These are phyloP conservation scores for Neopelma chrysocephalum DNA, from an alignment of 2,797 vertebrate species.

Conservation along the genomic window DNA sequence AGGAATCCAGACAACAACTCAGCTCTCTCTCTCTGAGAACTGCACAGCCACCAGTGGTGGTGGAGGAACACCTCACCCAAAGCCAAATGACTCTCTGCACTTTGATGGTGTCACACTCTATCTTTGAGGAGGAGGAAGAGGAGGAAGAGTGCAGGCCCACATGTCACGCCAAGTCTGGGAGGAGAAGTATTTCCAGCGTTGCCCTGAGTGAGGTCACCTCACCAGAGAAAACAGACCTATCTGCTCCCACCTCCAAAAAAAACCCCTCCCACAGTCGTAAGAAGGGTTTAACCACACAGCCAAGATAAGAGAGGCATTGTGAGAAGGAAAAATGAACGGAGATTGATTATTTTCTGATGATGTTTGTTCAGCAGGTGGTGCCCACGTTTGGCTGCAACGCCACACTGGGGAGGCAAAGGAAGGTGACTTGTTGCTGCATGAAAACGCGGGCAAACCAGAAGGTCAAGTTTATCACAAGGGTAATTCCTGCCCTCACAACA, in stretches of 20 bases:
- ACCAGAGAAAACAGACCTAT: neutral
- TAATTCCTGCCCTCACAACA: neutral
- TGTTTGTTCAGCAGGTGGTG: constrained; percentile 30
- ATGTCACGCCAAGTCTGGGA: neutral
- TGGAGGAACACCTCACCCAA: neutral
- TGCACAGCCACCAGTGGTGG: rapidly evolving
- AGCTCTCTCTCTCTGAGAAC: neutral
- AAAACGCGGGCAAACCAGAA: neutral
- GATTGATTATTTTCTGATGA: neutral
- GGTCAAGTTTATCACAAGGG: neutral
- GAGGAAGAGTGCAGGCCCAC: neutral
- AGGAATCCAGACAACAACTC: neutral
- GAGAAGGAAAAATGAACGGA: neutral
- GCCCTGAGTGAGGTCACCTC: neutral
- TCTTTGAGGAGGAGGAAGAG: neutral
- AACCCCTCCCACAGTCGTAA: neutral
- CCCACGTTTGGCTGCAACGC: neutral
- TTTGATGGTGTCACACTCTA: neutral
- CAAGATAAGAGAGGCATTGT: neutral
- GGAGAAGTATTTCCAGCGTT: neutral
- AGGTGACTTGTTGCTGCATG: neutral
- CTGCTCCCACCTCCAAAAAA: neutral
- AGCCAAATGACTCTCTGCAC: neutral
- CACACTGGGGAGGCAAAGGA: neutral
- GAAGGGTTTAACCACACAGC: neutral